Evolutionary conservation across 2,113 vertebrate genomes (phyloP).

Genomic region (Excalfactoria chinensis): DNA sequence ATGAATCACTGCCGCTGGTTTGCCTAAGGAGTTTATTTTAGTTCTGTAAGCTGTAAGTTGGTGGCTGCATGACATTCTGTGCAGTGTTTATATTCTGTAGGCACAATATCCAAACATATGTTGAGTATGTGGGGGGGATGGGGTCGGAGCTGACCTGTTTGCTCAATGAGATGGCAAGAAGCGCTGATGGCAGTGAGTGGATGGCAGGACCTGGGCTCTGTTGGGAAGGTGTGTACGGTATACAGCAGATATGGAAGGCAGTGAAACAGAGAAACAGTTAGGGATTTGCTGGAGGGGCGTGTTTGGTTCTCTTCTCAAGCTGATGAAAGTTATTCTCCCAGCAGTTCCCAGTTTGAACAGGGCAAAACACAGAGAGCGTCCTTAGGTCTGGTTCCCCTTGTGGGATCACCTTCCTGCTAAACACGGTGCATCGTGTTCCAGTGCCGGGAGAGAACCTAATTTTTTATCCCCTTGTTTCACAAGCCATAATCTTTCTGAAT

Average conservation of each 20-base stretch:
- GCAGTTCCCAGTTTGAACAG: not conserved
- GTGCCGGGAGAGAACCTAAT: not conserved
- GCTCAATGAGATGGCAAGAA: not conserved
- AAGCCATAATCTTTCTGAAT: not conserved
- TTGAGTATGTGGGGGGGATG: not conserved
- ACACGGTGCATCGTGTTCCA: not conserved
- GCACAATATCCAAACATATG: not conserved
- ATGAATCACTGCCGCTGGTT: constrained; percentile 23
- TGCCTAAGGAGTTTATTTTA: constrained; percentile 25
- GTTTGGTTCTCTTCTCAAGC: not conserved
- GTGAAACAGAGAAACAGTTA: not conserved
- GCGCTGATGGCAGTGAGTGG: not conserved
- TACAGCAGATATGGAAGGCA: not conserved
- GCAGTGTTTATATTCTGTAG: not conserved
- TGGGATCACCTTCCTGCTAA: not conserved
- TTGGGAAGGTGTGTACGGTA: not conserved
- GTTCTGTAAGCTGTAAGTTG: not conserved
- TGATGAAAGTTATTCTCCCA: not conserved
- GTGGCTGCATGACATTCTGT: not conserved
- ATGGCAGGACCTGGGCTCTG: not conserved
- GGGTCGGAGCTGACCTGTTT: not conserved
- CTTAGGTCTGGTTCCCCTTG: not conserved
- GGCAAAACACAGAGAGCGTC: not conserved
- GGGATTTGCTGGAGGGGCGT: not conserved
- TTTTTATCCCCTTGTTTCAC: not conserved